phyloP scores from a whole-genome alignment of 2,888 invertebrate species.

The Drosophila melanosoma region DNA sequence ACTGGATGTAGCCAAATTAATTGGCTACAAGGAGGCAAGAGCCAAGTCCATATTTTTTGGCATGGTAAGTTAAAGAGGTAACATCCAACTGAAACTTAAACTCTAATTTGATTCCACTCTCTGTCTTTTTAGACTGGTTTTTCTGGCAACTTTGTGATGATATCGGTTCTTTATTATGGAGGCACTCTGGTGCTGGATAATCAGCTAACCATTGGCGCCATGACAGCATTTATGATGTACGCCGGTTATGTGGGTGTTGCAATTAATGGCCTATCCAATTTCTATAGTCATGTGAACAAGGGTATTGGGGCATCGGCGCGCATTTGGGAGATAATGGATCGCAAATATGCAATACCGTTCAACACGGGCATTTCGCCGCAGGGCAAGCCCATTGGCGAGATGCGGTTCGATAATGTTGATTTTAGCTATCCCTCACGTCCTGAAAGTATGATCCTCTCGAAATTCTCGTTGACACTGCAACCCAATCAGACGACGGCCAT shows the following conservation, averaged over 20 bases:
- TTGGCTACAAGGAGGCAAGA: constrained; percentile 94
- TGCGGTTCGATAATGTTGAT: constrained; percentile 90
- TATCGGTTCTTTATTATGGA: constrained; percentile 96
- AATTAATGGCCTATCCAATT: constrained; percentile 94
- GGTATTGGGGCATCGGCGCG: constrained; percentile 96
- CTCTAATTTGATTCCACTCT: not conserved
- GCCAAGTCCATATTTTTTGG: constrained; percentile 96
- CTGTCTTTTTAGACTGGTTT: constrained; percentile 90
- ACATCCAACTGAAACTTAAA: no score
- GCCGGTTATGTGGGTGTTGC: constrained; percentile 97
- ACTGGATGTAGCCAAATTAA: constrained; percentile 89
- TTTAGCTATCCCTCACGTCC: constrained; percentile 90
- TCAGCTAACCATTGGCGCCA: constrained; percentile 92
- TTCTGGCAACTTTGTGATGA: constrained; percentile 94
- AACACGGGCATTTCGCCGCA: constrained; percentile 84
- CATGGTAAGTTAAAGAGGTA: constrained; percentile 87
- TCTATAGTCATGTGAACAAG: constrained; percentile 97
- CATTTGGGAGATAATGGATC: constrained; percentile 95
- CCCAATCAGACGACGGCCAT: constrained; percentile 91
- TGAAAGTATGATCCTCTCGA: constrained; percentile 87
- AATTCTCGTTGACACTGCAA: constrained; percentile 88
- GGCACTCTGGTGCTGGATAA: constrained; percentile 94
- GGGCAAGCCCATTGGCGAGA: constrained; percentile 86
- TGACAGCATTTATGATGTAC: constrained; percentile 97
- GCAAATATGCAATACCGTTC: constrained; percentile 91